Evolutionary conservation across 2,888 invertebrate genomes (phyloP), one percentile per base, ranked within the genome.

Genomic region (Ochropacha duplaris): DNA sequence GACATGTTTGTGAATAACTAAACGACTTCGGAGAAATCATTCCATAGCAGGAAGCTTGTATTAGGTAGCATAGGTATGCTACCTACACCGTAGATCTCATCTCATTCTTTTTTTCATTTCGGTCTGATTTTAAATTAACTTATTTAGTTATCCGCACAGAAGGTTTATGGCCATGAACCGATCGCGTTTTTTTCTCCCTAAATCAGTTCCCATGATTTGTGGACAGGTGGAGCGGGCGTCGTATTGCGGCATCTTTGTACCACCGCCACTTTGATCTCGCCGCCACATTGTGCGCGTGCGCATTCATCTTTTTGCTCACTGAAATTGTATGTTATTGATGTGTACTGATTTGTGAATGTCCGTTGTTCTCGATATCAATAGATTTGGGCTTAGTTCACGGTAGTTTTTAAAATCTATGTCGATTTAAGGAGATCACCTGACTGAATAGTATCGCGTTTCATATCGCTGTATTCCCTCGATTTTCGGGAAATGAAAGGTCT

Each of bases 191-290:
- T 72, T 78, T 79, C 81, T 81, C 81, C 81, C 74, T 71, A 77
- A 76, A 80, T 77, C 74, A 79, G 83, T 90, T 91, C 90, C 86
- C 90, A 90, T 88, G 90, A 86, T 88, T 88, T 85, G 84, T 83
- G 81, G 87, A 86, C 92, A 92, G 92, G 92, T 91, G 92, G 89
- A 83, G 82, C 81, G 84, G 85, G 83, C 81, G 83, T 81, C 78
- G 85, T 71, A 71, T 78, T 75, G 86, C 89, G 90, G 91, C 82
- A 67, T 80, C 84, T 90, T 87, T 89, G 83, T 78, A 75, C 64
- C n/a, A 62, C 36, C 61, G 60, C 66, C 52, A 59, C 79, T 88
- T 87, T 90, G 86, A 90, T 86, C 78, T 81, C 65, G 82, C 92
- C 92, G 90, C 78, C 72, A 76, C 81, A 84, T 87, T 88, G 87